Conservation (phyloP, 2,113 vertebrate genomes). For the Guaruba guarouba region DNA sequence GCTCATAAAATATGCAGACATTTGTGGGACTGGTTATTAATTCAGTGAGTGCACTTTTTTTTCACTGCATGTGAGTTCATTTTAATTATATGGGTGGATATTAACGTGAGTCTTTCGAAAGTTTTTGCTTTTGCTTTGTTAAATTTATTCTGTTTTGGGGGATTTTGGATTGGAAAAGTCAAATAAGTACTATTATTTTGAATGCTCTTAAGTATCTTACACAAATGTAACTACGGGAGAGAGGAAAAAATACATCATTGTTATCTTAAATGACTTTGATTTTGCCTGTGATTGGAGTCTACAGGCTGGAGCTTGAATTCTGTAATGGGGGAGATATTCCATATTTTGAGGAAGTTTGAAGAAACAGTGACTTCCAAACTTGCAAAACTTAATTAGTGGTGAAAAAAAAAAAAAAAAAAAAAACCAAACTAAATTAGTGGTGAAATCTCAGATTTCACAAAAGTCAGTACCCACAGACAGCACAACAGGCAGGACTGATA, state of each 20-base stretch:
- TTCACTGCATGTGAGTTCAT: background rate
- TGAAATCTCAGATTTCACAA: background rate
- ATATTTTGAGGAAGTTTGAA: background rate
- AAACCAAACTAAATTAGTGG: background rate
- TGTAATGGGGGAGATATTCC: background rate
- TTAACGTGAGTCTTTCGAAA: background rate
- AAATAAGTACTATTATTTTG: background rate
- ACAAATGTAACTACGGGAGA: background rate
- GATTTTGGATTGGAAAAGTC: background rate
- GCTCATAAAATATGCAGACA: slow-evolving; percentile 55
- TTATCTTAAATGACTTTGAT: background rate
- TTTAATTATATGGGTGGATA: background rate
- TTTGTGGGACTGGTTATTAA: slow-evolving; percentile 44
- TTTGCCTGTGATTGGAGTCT: background rate
- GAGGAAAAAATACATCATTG: background rate
- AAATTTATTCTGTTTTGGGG: background rate
- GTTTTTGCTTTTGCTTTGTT: background rate
- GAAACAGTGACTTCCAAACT: background rate
- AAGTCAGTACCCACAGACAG: background rate
- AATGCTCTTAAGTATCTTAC: background rate
- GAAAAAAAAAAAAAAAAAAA: background rate
- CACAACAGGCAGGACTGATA: background rate
- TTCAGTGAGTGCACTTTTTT: background rate
- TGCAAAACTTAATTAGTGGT: background rate
- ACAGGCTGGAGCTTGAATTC: background rate